Conservation (phyloP, 2,888 invertebrate species). For the Ennomos quercinarius region DNA sequence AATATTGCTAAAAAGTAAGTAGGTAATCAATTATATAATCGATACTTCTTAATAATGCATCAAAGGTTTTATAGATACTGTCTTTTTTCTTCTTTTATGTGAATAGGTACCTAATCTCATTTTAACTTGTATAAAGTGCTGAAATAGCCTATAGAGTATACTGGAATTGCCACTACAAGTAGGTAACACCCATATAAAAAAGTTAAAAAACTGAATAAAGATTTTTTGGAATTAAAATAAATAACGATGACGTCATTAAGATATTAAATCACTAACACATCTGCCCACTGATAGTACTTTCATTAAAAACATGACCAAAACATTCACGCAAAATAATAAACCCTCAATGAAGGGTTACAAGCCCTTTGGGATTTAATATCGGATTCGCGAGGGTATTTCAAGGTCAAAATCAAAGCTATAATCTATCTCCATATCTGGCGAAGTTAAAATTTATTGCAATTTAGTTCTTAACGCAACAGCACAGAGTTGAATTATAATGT, state of each 20-base stretch:
- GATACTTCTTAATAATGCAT: too few relatives aligned
- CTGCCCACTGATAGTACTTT: conserved; percentile 6
- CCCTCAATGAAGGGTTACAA: conserved; percentile 44
- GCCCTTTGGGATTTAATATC: conserved; percentile 39
- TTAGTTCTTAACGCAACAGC: conserved; percentile 28
- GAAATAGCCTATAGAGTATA: too few relatives aligned
- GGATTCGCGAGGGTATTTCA: conserved; percentile 46
- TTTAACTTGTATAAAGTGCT: too few relatives aligned
- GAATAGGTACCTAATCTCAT: too few relatives aligned
- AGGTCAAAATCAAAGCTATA: conserved; percentile 45
- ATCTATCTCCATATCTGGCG: conserved; percentile 33
- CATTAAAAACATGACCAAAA: conserved; percentile 26
- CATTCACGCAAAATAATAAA: conserved; percentile 32
- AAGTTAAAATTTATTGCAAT: conserved; percentile 19
- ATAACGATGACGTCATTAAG: conserved; percentile 7
- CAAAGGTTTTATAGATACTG: too few relatives aligned
- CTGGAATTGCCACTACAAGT: too few relatives aligned
- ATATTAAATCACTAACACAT: conserved; percentile 7
- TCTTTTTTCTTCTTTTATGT: too few relatives aligned
- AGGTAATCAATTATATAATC: too few relatives aligned
- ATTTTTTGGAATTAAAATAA: too few relatives aligned
- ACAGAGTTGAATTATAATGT: conserved; percentile 19
- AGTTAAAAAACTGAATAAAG: too few relatives aligned
- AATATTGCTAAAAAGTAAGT: too few relatives aligned
- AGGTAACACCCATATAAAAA: too few relatives aligned